A percentile compares a stretch with the other conserved stretches of the same genome.
These are phyloP conservation scores for Zootoca vivipara DNA, from an alignment of 2,113 vertebrate species.

Conservation along the genomic window DNA sequence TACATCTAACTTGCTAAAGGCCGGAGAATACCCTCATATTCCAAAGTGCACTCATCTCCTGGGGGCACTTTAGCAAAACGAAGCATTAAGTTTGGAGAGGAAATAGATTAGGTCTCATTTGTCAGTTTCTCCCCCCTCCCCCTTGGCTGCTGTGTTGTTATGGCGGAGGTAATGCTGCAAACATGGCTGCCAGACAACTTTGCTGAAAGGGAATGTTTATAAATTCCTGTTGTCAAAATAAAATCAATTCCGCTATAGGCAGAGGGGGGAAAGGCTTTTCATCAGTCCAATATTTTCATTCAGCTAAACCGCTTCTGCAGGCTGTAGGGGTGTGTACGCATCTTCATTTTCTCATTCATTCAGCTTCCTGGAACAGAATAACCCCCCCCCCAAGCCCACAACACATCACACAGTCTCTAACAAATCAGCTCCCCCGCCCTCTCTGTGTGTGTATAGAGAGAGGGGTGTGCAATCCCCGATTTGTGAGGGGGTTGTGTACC, in stretches of 20 bases:
- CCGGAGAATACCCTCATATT: conserved; percentile 21
- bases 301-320: conserved; percentile 66
- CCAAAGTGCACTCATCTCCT: conserved; percentile 33
- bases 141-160: conserved; percentile 8
- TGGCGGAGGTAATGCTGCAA: conserved; percentile 33
- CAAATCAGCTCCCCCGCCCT: no score
- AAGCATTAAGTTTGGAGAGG: conserved; percentile 18
- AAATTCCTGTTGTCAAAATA: conserved; percentile 65
- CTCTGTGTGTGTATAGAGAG: no score
- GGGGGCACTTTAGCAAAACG: conserved; percentile 20
- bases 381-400: not conserved
- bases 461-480: no score
- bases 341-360: conserved; percentile 69
- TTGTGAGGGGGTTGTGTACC: no score
- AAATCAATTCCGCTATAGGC: conserved; percentile 65
- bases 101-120: conserved; percentile 45
- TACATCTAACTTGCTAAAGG: conserved; percentile 29
- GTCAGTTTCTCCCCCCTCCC: not conserved
- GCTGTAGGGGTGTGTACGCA: conserved; percentile 9
- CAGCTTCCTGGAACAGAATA: conserved; percentile 35
- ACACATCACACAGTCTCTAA: no score
- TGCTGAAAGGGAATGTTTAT: conserved; percentile 54
- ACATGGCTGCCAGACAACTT: conserved; percentile 41
- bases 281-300: conserved; percentile 67
- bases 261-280: conserved; percentile 45